Evolutionary conservation across 2,888 invertebrate species (phyloP), one percentile per base, ranked within the genome.

Genomic region (Chesias legatella): DNA sequence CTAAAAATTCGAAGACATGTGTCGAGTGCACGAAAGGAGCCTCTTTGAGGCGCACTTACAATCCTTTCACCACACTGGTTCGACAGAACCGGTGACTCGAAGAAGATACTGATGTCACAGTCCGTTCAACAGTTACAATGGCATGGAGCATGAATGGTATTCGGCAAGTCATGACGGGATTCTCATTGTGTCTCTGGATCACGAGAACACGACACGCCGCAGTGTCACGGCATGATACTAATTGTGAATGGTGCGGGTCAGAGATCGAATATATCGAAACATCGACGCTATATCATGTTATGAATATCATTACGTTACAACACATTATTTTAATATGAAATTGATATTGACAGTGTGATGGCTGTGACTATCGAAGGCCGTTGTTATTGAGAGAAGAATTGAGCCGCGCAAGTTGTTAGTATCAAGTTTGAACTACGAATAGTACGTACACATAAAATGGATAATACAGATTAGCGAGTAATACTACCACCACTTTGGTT

Each of bases 211-310:
- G 67, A 73, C 73, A 75, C 73, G 73, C 67, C 63, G 49, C 63
- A 51, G 63, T 67, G 74, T 69, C 75, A 71, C 72, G 79, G 79
- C 79, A 79, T 67, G 71, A 67, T 66, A 65, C 78, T 84, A 82
- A 86, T 88, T 86, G 82, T 85, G 79, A 84, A 85, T 84, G 83
- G 81, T 78, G 64, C 60, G 75, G 86, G 81, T 85, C 83, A 86
- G 64, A 83, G 85, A 83, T 82, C 84, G 73, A 65, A 63, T 60
- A 63, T 70, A 73, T 67, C 63, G 63, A 69, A 71, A 73, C 69
- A 40, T 29, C 44, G 40, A 45, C 38, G 34, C 64, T 70, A 76
- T 76, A 72, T 73, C 73, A 72, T 75, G 76, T 74, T 77, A 72
- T 70, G 72, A 72, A 73, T 71, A 71, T 63, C 61, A 66, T 71